Percentiles rank a stretch among this genome's conserved stretches.
phyloP scores from a whole-genome alignment of 2,888 invertebrate species.

The Galeopsomyia nigrocyanea region DNA sequence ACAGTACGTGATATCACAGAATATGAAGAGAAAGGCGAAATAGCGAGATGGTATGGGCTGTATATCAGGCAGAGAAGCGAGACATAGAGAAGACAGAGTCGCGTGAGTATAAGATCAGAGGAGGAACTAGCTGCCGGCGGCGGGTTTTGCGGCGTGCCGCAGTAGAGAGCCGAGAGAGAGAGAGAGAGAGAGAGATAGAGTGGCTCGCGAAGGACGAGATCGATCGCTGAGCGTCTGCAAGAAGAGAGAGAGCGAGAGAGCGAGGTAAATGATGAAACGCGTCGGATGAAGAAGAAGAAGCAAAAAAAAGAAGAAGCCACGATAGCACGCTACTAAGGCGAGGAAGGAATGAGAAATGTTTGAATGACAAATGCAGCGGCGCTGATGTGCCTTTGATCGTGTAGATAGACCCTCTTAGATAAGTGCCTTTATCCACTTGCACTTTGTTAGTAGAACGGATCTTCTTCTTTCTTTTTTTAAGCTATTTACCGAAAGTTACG shows the following conservation, averaged over 20 bases:
- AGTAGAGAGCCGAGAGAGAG: slow-evolving; percentile 53
- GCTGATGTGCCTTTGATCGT: too few species aligned
- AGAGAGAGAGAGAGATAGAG: slow-evolving; percentile 4
- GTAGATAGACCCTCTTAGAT: too few species aligned
- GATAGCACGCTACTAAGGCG: background rate
- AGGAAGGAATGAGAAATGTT: background rate
- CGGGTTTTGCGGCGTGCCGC: slow-evolving; percentile 42
- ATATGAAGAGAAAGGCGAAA: too few species aligned
- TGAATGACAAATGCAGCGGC: slow-evolving; percentile 8
- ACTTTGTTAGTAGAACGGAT: too few species aligned
- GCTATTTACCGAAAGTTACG: too few species aligned
- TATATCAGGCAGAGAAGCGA: slow-evolving; percentile 19
- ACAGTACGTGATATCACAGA: too few species aligned
- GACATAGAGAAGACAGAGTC: slow-evolving; percentile 46
- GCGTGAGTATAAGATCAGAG: background rate
- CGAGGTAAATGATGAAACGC: slow-evolving; percentile 39
- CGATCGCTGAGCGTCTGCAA: slow-evolving; percentile 3
- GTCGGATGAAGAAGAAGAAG: slow-evolving; percentile 27
- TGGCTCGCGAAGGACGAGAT: too few species aligned
- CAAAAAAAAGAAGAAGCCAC: slow-evolving; percentile 39
- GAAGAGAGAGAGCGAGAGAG: slow-evolving; percentile 36
- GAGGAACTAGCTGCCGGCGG: slow-evolving; percentile 1
- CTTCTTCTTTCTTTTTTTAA: too few species aligned
- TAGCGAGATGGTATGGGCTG: too few species aligned
- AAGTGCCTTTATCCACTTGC: too few species aligned